Conservation (phyloP, 2,888 invertebrate species). For the Phalangium opilio region DNA sequence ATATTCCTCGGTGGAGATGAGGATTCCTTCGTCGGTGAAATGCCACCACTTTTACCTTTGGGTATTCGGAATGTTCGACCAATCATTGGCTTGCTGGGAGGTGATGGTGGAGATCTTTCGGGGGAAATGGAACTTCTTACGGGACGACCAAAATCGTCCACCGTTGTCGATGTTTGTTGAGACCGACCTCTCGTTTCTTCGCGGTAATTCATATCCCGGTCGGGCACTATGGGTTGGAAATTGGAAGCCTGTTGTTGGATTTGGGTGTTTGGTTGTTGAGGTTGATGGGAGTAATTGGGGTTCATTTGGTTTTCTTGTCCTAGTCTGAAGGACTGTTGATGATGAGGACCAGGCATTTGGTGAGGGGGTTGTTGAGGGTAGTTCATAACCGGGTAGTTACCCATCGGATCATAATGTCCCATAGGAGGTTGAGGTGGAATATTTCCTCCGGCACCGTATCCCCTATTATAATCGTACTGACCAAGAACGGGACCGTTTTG, state of each 20-base stretch:
- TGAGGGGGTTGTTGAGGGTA: background rate
- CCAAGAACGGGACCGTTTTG: background rate
- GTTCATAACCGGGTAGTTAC: background rate
- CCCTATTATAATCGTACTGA: background rate
- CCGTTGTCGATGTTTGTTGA: background rate
- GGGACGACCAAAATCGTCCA: conserved; percentile 16
- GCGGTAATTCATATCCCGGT: too few relatives aligned
- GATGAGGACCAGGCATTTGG: background rate
- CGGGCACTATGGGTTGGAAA: background rate
- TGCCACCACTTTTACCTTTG: conserved; percentile 22
- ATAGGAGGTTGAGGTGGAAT: background rate
- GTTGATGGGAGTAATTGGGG: conserved; percentile 1
- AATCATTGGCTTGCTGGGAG: conserved; percentile 54
- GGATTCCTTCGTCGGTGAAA: conserved; percentile 10
- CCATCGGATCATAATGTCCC: background rate
- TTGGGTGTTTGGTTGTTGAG: background rate
- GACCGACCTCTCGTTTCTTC: background rate
- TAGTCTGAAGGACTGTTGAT: background rate
- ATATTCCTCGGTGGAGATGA: conserved; percentile 3
- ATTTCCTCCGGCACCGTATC: background rate
- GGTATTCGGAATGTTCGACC: conserved; percentile 25
- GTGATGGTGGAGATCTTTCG: conserved; percentile 38
- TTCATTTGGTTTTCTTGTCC: background rate
- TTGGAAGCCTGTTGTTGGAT: background rate
- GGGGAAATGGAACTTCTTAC: background rate